Conservation (phyloP, 2,888 invertebrate species). For the Atrina japonica region DNA sequence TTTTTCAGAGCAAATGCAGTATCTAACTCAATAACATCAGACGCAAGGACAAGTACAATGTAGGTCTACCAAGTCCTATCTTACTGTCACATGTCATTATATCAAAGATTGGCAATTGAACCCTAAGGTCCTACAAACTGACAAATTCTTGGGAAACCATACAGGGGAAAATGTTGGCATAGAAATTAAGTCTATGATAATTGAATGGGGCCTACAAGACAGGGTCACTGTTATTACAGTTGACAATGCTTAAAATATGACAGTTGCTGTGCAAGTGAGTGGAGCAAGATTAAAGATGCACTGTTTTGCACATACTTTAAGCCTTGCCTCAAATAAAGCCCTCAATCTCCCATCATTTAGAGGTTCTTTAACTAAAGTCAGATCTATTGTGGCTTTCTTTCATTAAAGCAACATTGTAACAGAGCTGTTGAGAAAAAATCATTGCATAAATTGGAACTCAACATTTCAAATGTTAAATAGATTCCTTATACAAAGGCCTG, state of each 20-base stretch:
- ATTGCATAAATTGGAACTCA: too few species aligned
- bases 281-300: slow-evolving; percentile 3
- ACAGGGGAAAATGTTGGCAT: slow-evolving; percentile 8
- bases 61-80: slow-evolving; percentile 2
- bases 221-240: slow-evolving; percentile 4
- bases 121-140: slow-evolving; percentile 11
- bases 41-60: slow-evolving; percentile 18
- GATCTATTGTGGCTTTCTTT: slow-evolving; percentile 11
- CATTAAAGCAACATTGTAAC: slow-evolving; percentile 21
- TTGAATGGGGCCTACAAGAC: background rate
- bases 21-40: too few species aligned
- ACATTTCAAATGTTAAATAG: slow-evolving; percentile 8
- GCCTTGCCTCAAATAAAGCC: background rate
- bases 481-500: slow-evolving; percentile 7
- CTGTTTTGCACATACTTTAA: slow-evolving; percentile 11
- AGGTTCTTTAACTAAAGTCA: background rate
- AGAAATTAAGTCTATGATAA: background rate
- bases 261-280: background rate
- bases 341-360: background rate
- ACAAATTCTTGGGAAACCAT: slow-evolving; percentile 3
- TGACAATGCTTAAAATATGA: slow-evolving; percentile 11
- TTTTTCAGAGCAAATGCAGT: too few species aligned
- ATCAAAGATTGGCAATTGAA: slow-evolving; percentile 4
- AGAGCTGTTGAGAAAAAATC: slow-evolving; percentile 1
- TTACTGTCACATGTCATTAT: slow-evolving; percentile 12